Percentiles rank a stretch among this genome's conserved stretches.
Evolutionary conservation across 2,888 invertebrate species (phyloP).

Genomic region (Heliconius hortense): DNA sequence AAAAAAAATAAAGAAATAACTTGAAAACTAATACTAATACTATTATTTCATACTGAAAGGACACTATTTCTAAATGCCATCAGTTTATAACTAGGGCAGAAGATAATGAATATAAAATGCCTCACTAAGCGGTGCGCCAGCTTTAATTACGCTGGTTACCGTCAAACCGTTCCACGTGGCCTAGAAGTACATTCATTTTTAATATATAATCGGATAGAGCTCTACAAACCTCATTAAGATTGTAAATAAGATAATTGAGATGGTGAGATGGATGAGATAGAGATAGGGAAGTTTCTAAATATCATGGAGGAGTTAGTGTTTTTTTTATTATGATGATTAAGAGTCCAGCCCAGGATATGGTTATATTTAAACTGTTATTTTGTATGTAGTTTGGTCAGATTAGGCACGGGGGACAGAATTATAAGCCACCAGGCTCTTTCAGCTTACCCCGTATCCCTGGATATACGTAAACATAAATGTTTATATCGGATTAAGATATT

Average conservation of each 20-base stretch:
- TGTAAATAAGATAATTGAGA: conserved; percentile 14
- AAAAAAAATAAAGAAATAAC: not conserved
- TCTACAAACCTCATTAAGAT: conserved; percentile 1
- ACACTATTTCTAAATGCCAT: conserved; percentile 27
- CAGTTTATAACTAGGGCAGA: conserved; percentile 32
- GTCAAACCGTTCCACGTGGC: conserved; percentile 30
- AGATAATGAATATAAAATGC: conserved; percentile 43
- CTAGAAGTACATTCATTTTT: conserved; percentile 31
- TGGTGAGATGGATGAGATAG: not conserved
- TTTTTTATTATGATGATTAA: not conserved
- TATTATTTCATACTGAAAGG: conserved; percentile 19
- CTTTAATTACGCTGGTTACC: conserved; percentile 41
- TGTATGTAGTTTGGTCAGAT: not conserved
- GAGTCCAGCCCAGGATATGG: not conserved
- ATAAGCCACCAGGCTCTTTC: too few relatives aligned
- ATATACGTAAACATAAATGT: too few relatives aligned
- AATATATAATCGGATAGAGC: conserved; percentile 25
- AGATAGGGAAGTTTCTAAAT: not conserved
- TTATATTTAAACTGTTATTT: not conserved
- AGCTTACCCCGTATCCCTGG: too few relatives aligned
- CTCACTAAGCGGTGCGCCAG: conserved; percentile 27
- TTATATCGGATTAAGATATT: too few relatives aligned
- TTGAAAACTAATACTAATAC: not conserved
- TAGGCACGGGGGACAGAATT: not conserved
- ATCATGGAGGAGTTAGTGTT: not conserved